These are phyloP conservation scores for Synodontis membranacea DNA, from an alignment of 2,113 vertebrate genomes.

Conservation along the genomic window DNA sequence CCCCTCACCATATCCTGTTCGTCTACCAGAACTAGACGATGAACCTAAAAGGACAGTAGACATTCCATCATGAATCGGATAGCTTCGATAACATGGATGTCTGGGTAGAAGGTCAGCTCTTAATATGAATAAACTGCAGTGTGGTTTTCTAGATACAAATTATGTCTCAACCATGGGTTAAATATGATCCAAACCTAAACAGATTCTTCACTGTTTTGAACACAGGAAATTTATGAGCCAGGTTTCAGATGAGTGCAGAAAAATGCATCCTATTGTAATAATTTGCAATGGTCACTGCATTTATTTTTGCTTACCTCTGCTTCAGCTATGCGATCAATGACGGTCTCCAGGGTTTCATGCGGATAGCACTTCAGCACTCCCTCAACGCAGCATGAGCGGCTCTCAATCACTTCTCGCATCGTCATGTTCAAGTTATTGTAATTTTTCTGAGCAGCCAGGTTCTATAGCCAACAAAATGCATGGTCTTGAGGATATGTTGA, in stretches of 20 bases:
- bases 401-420: conserved; percentile 79
- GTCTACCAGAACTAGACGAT: conserved; percentile 93
- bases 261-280: not conserved
- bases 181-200: not conserved
- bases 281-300: not conserved
- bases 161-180: not conserved
- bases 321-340: conserved; percentile 87
- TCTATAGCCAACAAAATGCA: conserved; percentile 59
- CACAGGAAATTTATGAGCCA: not conserved
- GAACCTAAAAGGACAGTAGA: conserved; percentile 77
- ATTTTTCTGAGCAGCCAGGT: conserved; percentile 90
- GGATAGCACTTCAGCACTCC: conserved; percentile 92
- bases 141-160: not conserved
- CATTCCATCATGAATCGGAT: not conserved
- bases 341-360: conserved; percentile 83
- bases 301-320: conserved; percentile 79
- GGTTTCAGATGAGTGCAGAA: not conserved
- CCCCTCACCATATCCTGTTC: conserved; percentile 81
- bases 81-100: not conserved
- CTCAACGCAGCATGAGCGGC: conserved; percentile 80
- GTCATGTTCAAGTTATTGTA: conserved; percentile 95
- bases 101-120: not conserved
- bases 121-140: not conserved
- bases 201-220: not conserved
- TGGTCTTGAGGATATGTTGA: not conserved